Percentiles rank a stretch among this genome's conserved stretches.
These are phyloP conservation scores for Mimumesa dahlbomi DNA, from an alignment of 2,888 invertebrate species.

Conservation along the genomic window DNA sequence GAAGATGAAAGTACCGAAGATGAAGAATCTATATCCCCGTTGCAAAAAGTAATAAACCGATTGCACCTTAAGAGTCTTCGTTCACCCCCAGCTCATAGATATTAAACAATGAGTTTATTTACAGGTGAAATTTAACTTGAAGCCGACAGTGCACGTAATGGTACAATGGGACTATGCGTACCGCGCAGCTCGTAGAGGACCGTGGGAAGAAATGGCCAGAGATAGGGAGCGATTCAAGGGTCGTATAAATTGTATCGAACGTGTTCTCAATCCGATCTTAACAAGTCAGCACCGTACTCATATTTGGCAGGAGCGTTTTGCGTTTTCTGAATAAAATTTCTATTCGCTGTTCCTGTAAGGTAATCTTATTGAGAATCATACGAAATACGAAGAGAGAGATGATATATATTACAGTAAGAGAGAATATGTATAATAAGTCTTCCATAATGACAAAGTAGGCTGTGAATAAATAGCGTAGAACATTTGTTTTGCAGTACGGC, in stretches of 20 bases:
- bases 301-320: conserved; percentile 80
- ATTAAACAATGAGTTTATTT: conserved; percentile 49
- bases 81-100: not conserved
- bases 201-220: conserved; percentile 82
- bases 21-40: conserved; percentile 4
- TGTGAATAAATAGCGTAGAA: conserved; percentile 54
- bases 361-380: conserved; percentile 15
- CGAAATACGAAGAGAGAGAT: conserved; percentile 16
- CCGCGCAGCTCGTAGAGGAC: conserved; percentile 82
- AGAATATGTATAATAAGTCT: conserved; percentile 46
- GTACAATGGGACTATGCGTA: conserved; percentile 83
- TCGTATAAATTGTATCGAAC: conserved; percentile 77
- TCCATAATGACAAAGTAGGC: conserved; percentile 50
- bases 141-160: conserved; percentile 81
- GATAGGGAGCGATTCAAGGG: conserved; percentile 81
- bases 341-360: conserved; percentile 15
- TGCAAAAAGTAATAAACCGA: conserved; percentile 34
- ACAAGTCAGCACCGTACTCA: conserved; percentile 78
- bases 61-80: not conserved
- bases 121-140: conserved; percentile 82
- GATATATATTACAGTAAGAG: conserved; percentile 19
- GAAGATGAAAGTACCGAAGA: conserved; percentile 34
- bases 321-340: conserved; percentile 41
- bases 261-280: conserved; percentile 79
- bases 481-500: conserved; percentile 5